Evolutionary conservation across 1,140 invertebrate genomes (phyloP), one percentile per base, ranked within the genome.

Genomic region (Macrocentrus cingulum): DNA sequence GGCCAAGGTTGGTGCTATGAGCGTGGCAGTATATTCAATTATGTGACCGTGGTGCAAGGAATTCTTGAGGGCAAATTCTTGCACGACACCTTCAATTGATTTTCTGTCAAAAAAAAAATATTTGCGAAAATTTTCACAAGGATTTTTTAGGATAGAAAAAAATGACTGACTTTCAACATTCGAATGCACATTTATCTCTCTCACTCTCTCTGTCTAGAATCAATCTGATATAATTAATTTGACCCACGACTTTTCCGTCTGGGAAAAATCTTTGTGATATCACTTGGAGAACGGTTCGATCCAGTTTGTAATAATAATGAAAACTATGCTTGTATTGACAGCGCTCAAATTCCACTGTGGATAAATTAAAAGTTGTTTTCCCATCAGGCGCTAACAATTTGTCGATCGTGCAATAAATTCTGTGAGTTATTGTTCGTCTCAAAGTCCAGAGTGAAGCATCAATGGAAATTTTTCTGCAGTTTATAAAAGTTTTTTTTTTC

Each of bases 311-410:
- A 34, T 59, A 34, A 25, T 34, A 25, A 16, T 34, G 44, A 9
- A 34, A n/a, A n/a, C n/a, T n/a, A n/a, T n/a, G 29, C 63, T 42
- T 29, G 44, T 8, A 37, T 39, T 64, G 49, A 51, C 51, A 56
- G n/a, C n/a, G 56, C 46, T 59, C 52, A 69, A 68, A 67, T 60
- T 70, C 56, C 57, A 61, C 19, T 42, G 16, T 34, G 20, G 20
- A 52, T 41, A 13, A 20, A 1, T 19, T 18, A 41, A 19, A 29
- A 54, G 52, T 45, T 54, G 52, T 54, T 54, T 54, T 54, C 52
- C 52, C 32, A 55, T 55, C 53, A 22, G 19, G 46, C 42, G 51
- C 20, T 58, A 55, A 60, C 42, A 56, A 62, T 56, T 59, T 60
- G 53, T 59, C 56, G 48, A 8, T 34, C 36, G 46, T 51, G 42